A percentile compares a stretch with the other conserved stretches of the same genome.
These are phyloP conservation scores for Tupiocoris notatus DNA, from an alignment of 2,888 invertebrate genomes.

Conservation along the genomic window DNA sequence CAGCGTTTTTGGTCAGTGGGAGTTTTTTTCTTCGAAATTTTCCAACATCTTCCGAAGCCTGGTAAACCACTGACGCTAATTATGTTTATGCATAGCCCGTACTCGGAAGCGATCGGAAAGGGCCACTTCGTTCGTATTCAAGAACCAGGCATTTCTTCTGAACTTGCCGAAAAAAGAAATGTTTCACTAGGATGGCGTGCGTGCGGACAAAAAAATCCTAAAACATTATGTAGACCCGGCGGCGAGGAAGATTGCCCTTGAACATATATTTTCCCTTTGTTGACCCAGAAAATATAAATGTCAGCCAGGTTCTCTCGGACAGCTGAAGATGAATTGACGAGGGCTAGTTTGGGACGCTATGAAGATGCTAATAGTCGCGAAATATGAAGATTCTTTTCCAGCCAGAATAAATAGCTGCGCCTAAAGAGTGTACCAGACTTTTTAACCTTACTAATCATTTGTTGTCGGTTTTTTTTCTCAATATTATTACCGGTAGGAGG, in stretches of 20 bases:
- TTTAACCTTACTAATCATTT: no score
- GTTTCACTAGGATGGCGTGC: slow-evolving; percentile 1
- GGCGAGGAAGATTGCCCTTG: background rate
- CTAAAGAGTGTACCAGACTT: no score
- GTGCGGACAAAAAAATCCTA: background rate
- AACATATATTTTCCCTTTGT: slow-evolving; percentile 2
- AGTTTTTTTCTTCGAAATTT: background rate
- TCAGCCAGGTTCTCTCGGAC: no score
- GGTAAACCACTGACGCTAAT: no score
- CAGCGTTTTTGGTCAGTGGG: no score
- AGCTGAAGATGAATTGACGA: no score
- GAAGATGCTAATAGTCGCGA: no score
- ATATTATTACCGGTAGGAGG: no score
- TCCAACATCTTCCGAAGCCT: background rate
- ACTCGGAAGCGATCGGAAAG: background rate
- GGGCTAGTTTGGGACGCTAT: no score
- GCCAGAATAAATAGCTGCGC: no score
- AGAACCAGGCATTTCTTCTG: background rate
- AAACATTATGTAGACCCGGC: background rate
- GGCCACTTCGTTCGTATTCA: slow-evolving; percentile 6
- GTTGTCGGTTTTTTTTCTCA: no score
- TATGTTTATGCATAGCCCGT: slow-evolving; percentile 21
- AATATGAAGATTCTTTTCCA: no score
- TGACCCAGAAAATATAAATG: slow-evolving; percentile 30
- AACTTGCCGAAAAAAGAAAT: background rate